Evolutionary conservation across 2,888 invertebrate species (phyloP), one percentile per base, ranked within the genome.

Genomic region (Drosophila demipolita): DNA sequence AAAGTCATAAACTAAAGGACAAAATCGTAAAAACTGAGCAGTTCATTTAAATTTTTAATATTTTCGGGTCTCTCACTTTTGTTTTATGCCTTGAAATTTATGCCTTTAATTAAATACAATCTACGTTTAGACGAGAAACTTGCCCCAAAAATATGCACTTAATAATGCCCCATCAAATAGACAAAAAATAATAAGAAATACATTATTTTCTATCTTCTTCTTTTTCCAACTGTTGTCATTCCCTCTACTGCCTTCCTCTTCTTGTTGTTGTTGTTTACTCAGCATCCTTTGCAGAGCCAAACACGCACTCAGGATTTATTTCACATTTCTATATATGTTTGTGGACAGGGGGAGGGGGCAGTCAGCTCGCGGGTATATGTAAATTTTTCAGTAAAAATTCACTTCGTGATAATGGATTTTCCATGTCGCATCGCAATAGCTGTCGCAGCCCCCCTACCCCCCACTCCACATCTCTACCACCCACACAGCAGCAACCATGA

Each of bases 331-430:
- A 82, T 87, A 80, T 72, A 75, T 20, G 12, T 52, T 45, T 72
- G 69, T 65, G 67, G 55, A 48, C 33, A 32, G 36, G 17, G 49
- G 42, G 15, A 4, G 45, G 23, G 17, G 40, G 29, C 36, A 15
- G 42, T 54, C 60, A 70, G 80, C 81, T 80, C 78, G 83, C 66
- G 88, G 88, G 85, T 86, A 86, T 86, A 86, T 86, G 85, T 89
- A 86, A 86, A 86, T 86, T 86, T 89, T 89, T 86, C 80, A 87
- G 90, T 86, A 89, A 89, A 86, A 86, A 89, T 86, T 86, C 85
- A 87, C 89, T 90, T 90, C 82, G 91, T 87, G 90, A 90, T 90
- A 90, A 90, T 90, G 90, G 90, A 89, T 90, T 90, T 90, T 90
- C 89, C 91, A 91, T 90, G 90, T 90, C 91, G 91, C 91, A 89